Base-by-base conservation (phyloP, 2,888 invertebrate species). In the Marasmarcha lunaedactyla region DNA sequence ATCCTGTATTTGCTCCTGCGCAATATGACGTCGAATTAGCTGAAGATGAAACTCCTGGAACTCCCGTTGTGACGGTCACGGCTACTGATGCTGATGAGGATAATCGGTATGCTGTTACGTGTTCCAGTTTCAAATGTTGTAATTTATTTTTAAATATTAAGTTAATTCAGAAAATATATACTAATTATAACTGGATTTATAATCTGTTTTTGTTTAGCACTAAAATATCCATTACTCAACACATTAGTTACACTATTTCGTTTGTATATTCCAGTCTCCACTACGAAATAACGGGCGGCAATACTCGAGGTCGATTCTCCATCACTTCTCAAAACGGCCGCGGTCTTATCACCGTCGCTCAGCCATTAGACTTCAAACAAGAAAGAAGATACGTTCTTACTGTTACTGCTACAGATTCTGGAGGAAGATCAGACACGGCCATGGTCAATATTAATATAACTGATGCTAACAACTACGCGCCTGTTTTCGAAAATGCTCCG, bases 391-490 rank as follows among this genome's bases (percentile, higher is more conserved):
- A 94, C 57, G 88, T 95, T 0, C 77, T 95, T n/a, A 93, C 93
- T 0, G 88, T 93, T 0, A 91, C 92, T 0, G 97, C 97, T 0
- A 91, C 94, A 0, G 98, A 98, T 67, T 90, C 93, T 0, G 96
- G 95, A 0, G 94, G 95, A 0, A 83, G 94, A 36, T 90, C 89
- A 1, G 97, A 97, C 54, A 92, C 93, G 0, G 93, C 96, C 0
- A 90, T 93, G 39, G 93, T 98, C 10, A 92, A 94, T 58, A 92
- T 98, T 2, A 95, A 96, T 60, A 89, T 99, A 0, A 92, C 95
- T 0, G 97, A 97, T 71, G 96, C 97, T 0, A 98, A 98, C 69
- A 96, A 97, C 58, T 94, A 92, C 62, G 90, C 95, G 0, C 97
- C 97, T 0, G 92, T 92, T 1, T 98, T 98, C 60, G 94, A 96